Base-by-base conservation (phyloP, 2,113 vertebrate genomes). In the Cheilinus undulatus region DNA sequence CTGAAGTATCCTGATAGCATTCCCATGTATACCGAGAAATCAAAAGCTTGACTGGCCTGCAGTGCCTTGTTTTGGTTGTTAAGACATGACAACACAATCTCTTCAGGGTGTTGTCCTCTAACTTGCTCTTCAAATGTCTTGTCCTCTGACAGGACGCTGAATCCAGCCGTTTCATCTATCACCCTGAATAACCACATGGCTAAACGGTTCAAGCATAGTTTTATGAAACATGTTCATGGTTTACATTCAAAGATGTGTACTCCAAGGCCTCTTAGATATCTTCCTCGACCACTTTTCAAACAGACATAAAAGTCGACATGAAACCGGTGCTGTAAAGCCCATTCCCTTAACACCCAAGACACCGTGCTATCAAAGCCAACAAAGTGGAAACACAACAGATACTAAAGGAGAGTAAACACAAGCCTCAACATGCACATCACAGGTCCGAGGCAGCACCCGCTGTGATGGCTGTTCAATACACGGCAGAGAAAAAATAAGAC, bases 381-480 rank as follows among this genome's bases (percentile, higher is more conserved):
- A 83, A 85, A 81, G 76, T 74, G 78, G 80, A 83, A 87, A 86
- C 84, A 76, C 75, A 69, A 69, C 69, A 82, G 73, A 80, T 76
- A 85, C 77, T 58, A 85, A 76, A 91, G 76, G 69, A 85, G 27
- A 60, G 84, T 81, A 74, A 75, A 88, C 70, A 87, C 63, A 50
- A n/a, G 26, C 68, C 71, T 58, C 73, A 57, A 72, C 76, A 71
- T 78, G 80, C 60, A 73, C 65, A 82, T 81, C 76, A 86, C 67
- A 88, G 76, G 78, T 83, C 80, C 82, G 59, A 24, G 81, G 74
- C 74, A 85, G 67, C 49, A 57, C 43, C 72, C 78, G 76, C 75
- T 63, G 64, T 77, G 72, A 72, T 60, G 54, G 30, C 49, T 54
- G 32, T 75, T 70, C 51, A 66, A 59, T 59, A 79, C 34, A 10